Base-by-base conservation (phyloP, 2,113 vertebrate genomes). In the Hepsetus odoe region DNA sequence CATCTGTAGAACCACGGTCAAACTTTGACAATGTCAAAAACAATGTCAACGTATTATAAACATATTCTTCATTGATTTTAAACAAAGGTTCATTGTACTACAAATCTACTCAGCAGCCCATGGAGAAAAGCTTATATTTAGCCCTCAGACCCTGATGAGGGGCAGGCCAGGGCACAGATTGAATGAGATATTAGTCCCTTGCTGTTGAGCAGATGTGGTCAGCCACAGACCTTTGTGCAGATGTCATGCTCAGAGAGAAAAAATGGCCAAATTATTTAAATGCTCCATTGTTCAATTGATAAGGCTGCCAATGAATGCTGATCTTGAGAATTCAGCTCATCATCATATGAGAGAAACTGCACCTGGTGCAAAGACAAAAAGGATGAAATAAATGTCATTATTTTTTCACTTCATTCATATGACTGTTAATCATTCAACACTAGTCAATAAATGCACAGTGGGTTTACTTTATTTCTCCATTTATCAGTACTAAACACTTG, bases 251-350 rank as follows among this genome's bases (percentile, higher is more conserved):
- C 77, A 20, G 84, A 85, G 88, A 90, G 88, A 91, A 93, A 91
- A 93, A 93, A 93, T 92, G 89, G 90, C 90, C 86, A 84, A 92
- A 93, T 93, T 92, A 93, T 93, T 91, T 87, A 93, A 92, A 90
- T 89, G 87, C 65, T 80, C 87, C 81, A 88, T 93, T 91, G 93
- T 91, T 87, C 87, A 87, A 79, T 89, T 90, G 90, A 91, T 93
- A 91, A 91, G 87, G 86, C 84, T 30, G 87, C 87, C 88, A 89
- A 89, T 91, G 90, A 91, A 92, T 59, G 89, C 90, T 87, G 89
- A 89, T 90, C 89, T 85, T 87, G 76, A 90, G 90, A 92, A 92
- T 91, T 86, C 89, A 88, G 88, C 90, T 92, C 92, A 88, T 92
- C 89, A 90, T 93, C 89, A 91, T 90, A 93, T 91, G 91, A 88